Evolutionary conservation across 2,888 invertebrate genomes (phyloP).

Genomic region (Drosophila robusta): DNA sequence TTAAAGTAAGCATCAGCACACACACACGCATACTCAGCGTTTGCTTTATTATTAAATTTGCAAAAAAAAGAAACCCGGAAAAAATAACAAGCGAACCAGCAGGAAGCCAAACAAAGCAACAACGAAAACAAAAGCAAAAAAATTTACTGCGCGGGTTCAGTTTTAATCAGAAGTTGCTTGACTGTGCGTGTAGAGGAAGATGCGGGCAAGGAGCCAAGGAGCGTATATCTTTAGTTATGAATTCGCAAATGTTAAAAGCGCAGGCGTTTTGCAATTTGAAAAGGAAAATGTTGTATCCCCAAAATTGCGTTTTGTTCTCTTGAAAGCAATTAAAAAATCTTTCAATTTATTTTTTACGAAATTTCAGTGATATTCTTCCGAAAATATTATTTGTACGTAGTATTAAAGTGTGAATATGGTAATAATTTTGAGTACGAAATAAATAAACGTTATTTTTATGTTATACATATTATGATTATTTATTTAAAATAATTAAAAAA

Average conservation of each 20-base stretch:
- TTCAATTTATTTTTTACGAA: too few species aligned
- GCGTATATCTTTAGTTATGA: neutral
- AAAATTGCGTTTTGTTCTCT: neutral
- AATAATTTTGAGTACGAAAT: too few species aligned
- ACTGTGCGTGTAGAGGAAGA: neutral
- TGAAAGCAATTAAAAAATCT: too few species aligned
- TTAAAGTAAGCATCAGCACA: conserved; percentile 47
- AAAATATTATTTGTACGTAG: too few species aligned
- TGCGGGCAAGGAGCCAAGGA: neutral
- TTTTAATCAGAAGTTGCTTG: conserved; percentile 16
- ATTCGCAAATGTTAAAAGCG: neutral
- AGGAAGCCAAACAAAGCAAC: conserved; percentile 36
- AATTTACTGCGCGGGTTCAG: conserved; percentile 41
- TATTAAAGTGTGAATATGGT: too few species aligned
- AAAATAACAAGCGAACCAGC: conserved; percentile 18
- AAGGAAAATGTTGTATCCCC: too few species aligned
- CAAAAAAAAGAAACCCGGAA: conserved; percentile 10
- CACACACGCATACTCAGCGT: conserved; percentile 5
- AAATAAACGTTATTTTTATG: too few species aligned
- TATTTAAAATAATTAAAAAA: too few species aligned
- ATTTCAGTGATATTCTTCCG: too few species aligned
- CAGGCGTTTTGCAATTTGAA: too few species aligned
- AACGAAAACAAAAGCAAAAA: conserved; percentile 21
- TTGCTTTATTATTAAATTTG: conserved; percentile 50
- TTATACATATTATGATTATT: too few species aligned